These are phyloP conservation scores for Cotesia vestalis DNA, from an alignment of 1,140 invertebrate species.

Conservation along the genomic window DNA sequence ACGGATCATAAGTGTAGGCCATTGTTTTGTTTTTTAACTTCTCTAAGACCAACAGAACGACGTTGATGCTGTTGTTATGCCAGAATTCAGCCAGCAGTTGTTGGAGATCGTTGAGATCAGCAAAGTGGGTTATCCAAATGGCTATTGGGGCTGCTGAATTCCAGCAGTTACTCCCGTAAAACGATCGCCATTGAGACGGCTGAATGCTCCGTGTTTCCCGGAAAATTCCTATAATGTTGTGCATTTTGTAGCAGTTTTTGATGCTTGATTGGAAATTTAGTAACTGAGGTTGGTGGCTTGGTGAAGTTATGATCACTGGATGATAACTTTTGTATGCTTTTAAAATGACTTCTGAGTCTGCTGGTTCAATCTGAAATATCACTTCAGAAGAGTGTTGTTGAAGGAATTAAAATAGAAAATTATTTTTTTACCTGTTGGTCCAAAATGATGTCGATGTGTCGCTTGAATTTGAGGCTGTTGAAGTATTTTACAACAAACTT, in stretches of 20 bases:
- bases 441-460: slow-evolving; percentile 3
- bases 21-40: background rate
- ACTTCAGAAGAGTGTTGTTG: no score
- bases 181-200: slow-evolving; percentile 11
- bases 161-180: slow-evolving; percentile 15
- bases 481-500: background rate
- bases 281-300: no score
- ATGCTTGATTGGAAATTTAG: no score
- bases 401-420: no score
- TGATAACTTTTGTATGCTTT: background rate
- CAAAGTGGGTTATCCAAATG: slow-evolving; percentile 17
- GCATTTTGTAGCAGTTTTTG: background rate
- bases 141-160: background rate
- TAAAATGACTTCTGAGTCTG: background rate
- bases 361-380: no score
- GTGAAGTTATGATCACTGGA: no score
- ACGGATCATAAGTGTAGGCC: slow-evolving; percentile 33
- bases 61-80: slow-evolving; percentile 25
- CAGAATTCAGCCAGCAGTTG: slow-evolving; percentile 29
- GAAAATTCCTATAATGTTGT: slow-evolving; percentile 24
- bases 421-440: slow-evolving; percentile 13
- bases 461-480: background rate
- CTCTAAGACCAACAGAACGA: slow-evolving; percentile 8
- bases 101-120: slow-evolving; percentile 7
- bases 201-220: background rate